Evolutionary conservation across 2,797 vertebrate species (phyloP).

Genomic region (Lacerta agilis): DNA sequence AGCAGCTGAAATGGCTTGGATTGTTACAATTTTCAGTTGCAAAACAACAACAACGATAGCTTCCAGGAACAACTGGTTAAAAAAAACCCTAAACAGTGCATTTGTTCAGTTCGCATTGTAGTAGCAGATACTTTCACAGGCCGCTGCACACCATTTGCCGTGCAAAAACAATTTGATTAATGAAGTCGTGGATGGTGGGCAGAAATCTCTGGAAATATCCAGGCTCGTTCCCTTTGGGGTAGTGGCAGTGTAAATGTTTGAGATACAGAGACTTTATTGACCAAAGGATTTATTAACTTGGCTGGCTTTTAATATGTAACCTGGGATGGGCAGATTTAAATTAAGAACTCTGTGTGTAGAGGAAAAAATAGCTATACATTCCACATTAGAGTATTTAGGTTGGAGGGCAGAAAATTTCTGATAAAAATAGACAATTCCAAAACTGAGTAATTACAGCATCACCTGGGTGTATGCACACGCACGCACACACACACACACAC

Average conservation of each 20-base stretch:
- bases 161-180: slow-evolving; percentile 23
- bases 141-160: slow-evolving; percentile 14
- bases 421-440: neutral
- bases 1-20: slow-evolving; percentile 1
- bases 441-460: neutral
- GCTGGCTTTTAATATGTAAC: slow-evolving; percentile 22
- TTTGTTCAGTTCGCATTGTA: slow-evolving; percentile 11
- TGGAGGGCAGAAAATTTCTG: neutral
- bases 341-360: neutral
- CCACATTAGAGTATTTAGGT: neutral
- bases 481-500: no score
- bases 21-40: neutral
- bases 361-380: neutral
- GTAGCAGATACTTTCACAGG: slow-evolving; percentile 22
- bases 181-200: slow-evolving; percentile 14
- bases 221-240: neutral
- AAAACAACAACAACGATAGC: neutral
- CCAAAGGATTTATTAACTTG: slow-evolving; percentile 21
- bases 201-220: slow-evolving; percentile 18
- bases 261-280: slow-evolving; percentile 16
- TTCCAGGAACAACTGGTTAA: slow-evolving; percentile 19
- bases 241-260: slow-evolving; percentile 21
- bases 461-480: neutral
- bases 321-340: neutral
- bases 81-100: neutral